Evolutionary conservation across 1,140 invertebrate genomes (phyloP).

Genomic region (Temnothorax nylanderi): DNA sequence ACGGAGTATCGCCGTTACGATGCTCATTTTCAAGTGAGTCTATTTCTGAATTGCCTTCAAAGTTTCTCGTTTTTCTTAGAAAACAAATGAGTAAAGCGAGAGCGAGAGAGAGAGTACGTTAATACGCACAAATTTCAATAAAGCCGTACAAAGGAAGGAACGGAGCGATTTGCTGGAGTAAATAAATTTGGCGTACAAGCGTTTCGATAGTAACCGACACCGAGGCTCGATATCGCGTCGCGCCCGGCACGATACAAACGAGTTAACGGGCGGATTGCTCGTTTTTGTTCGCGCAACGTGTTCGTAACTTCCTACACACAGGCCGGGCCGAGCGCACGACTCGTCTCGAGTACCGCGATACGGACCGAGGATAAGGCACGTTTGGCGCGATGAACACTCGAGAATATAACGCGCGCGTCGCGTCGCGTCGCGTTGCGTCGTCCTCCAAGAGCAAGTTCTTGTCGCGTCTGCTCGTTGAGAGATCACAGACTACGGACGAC

Average conservation of each 20-base stretch:
- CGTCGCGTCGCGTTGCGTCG: neutral
- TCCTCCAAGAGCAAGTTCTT: neutral
- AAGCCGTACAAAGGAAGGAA: neutral
- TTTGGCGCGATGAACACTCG: conserved; percentile 48
- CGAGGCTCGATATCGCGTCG: conserved; percentile 7
- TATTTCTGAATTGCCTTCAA: neutral
- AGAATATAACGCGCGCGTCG: conserved; percentile 8
- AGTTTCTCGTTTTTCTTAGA: neutral
- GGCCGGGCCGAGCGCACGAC: neutral
- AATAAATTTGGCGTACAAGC: conserved; percentile 8
- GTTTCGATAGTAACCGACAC: conserved; percentile 13
- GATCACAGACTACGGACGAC: neutral
- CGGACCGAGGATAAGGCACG: conserved; percentile 44
- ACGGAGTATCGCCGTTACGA: too few species aligned
- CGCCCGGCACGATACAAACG: neutral
- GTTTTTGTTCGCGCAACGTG: conserved; percentile 45
- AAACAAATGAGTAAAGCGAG: neutral
- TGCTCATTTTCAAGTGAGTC: neutral
- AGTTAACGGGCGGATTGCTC: conserved; percentile 29
- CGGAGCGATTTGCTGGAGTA: neutral
- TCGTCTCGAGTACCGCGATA: conserved; percentile 38
- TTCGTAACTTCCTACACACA: conserved; percentile 43
- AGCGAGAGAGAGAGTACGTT: neutral
- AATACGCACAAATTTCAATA: neutral
- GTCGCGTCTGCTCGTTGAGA: conserved; percentile 25